phyloP scores from a whole-genome alignment of 2,113 vertebrate genomes.

The Hippocampus mohnikei region DNA sequence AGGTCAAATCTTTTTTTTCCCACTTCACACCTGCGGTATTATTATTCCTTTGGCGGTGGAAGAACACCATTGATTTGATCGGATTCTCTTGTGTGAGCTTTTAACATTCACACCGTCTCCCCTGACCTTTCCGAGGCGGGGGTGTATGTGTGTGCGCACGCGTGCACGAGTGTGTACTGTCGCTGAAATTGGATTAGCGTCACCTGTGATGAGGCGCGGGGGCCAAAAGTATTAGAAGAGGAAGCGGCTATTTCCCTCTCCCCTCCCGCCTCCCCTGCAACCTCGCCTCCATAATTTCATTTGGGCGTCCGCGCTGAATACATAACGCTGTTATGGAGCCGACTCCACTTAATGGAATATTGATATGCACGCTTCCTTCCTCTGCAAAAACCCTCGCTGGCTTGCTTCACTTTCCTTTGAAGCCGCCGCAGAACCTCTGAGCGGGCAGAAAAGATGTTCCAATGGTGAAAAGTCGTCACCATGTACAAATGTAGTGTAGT shows the following conservation, averaged over 20 bases:
- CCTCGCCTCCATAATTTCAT: slow-evolving; percentile 70
- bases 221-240: slow-evolving; percentile 70
- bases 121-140: slow-evolving; percentile 8
- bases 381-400: neutral
- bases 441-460: neutral
- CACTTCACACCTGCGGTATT: neutral
- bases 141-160: slow-evolving; percentile 13
- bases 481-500: neutral
- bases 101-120: neutral
- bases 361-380: slow-evolving; percentile 67
- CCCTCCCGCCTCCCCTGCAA: neutral
- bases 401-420: slow-evolving; percentile 3
- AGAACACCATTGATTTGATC: neutral
- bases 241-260: slow-evolving; percentile 44
- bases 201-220: slow-evolving; percentile 69
- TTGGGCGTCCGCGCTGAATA: slow-evolving; percentile 71
- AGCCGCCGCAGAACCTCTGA: neutral
- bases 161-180: slow-evolving; percentile 10
- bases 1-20: neutral
- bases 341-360: slow-evolving; percentile 75
- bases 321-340: slow-evolving; percentile 63
- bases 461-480: neutral
- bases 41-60: neutral
- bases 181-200: slow-evolving; percentile 75
- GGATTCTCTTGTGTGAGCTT: neutral